A percentile compares a stretch with the other conserved stretches of the same genome.
Evolutionary conservation across 2,888 invertebrate species (phyloP).

Genomic region (Mongoloraphidia duomilia): DNA sequence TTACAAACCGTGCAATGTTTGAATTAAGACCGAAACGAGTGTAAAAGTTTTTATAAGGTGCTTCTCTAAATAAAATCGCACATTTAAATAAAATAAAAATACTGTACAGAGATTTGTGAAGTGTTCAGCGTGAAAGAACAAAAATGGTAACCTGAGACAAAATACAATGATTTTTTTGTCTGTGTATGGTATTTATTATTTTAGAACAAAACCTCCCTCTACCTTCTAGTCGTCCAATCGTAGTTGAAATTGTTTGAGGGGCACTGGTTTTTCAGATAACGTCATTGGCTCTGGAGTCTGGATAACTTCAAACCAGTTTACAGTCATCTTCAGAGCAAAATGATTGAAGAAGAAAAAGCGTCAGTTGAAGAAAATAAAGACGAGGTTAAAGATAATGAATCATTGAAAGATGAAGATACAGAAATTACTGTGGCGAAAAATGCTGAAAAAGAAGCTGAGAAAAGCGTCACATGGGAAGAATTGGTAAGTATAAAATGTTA

Average conservation of each 20-base stretch:
- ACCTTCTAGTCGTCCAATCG: not conserved
- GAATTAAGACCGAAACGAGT: not conserved
- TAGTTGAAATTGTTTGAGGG: not conserved
- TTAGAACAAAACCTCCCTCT: not conserved
- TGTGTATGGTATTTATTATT: slow-evolving; percentile 5
- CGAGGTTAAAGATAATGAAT: not conserved
- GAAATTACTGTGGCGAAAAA: slow-evolving; percentile 5
- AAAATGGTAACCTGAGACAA: slow-evolving; percentile 13
- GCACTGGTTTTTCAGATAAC: no score
- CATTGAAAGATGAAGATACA: slow-evolving; percentile 5
- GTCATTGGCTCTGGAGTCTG: no score
- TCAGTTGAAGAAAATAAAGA: not conserved
- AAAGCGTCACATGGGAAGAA: slow-evolving; percentile 39
- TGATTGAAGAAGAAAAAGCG: not conserved
- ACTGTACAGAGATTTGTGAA: slow-evolving; percentile 9
- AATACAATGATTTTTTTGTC: slow-evolving; percentile 13
- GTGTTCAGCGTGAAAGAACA: slow-evolving; percentile 10
- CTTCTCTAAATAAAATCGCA: slow-evolving; percentile 3
- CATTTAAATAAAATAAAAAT: slow-evolving; percentile 8
- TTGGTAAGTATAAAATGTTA: slow-evolving; percentile 32
- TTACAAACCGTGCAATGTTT: no score
- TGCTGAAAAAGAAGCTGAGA: slow-evolving; percentile 18
- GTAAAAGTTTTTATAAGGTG: not conserved
- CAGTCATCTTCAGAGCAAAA: not conserved
- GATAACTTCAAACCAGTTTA: no score